These are phyloP conservation scores for Abrostola triplasia DNA, from an alignment of 2,888 invertebrate species.

Conservation along the genomic window DNA sequence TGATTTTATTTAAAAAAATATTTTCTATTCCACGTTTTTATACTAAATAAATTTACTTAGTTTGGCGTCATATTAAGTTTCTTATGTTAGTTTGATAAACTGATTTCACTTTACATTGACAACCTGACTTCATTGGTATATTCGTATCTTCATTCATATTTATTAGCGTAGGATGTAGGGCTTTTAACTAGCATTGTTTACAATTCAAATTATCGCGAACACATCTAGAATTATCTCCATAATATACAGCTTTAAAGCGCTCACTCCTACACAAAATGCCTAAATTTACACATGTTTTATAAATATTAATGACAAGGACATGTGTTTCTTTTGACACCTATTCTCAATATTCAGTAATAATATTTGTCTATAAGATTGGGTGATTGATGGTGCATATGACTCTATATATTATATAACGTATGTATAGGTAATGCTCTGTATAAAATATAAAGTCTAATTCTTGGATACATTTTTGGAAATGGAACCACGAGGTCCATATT, in stretches of 20 bases:
- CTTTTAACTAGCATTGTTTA: conserved; percentile 11
- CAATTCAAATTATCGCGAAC: conserved; percentile 19
- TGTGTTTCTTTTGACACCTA: conserved; percentile 45
- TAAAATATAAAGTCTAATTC: conserved; percentile 13
- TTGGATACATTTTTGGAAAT: conserved; percentile 23
- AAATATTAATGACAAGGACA: conserved; percentile 49
- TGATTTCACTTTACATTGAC: background rate
- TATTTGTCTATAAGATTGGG: conserved; percentile 13
- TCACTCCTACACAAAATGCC: conserved; percentile 36
- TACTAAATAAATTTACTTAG: no score
- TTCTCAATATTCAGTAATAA: conserved; percentile 22
- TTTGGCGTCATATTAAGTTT: no score
- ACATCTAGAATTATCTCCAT: conserved; percentile 21
- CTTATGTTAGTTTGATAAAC: no score
- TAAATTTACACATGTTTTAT: conserved; percentile 50
- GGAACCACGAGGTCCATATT: background rate
- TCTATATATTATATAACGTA: conserved; percentile 13
- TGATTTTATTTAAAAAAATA: no score
- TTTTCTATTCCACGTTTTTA: no score
- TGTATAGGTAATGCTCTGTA: conserved; percentile 24
- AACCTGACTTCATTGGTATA: no score
- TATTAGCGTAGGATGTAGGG: conserved; percentile 2
- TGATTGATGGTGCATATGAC: conserved; percentile 11
- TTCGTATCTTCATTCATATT: background rate
- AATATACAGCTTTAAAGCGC: conserved; percentile 28